phyloP scores from a whole-genome alignment of 37 sponge, comb jelly and placozoan genomes.

The Cliona cf. orientalis region DNA sequence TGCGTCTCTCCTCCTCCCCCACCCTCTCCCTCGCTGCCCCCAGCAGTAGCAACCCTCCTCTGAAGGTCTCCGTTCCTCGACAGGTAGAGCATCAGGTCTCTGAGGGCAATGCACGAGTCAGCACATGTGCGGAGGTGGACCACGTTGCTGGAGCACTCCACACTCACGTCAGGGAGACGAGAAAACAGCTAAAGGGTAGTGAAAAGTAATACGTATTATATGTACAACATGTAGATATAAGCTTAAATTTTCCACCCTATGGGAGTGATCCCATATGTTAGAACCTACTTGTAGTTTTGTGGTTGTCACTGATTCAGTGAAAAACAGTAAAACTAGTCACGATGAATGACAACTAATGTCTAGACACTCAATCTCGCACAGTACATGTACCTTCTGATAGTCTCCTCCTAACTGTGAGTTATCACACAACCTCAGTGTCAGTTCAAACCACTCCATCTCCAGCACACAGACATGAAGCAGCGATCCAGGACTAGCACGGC shows the following conservation, averaged over 20 bases:
- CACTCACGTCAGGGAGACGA: slow-evolving; percentile 44
- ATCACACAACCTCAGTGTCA: slow-evolving; percentile 64
- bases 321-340: no score
- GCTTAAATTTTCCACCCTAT: no score
- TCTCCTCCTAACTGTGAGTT: slow-evolving; percentile 33
- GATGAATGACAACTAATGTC: no score
- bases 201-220: not conserved
- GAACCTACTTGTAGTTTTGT: no score
- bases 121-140: slow-evolving; percentile 88
- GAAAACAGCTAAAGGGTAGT: slow-evolving; percentile 34
- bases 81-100: slow-evolving; percentile 84
- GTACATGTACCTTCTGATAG: slow-evolving; percentile 30
- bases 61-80: slow-evolving; percentile 70
- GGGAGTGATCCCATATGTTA: no score
- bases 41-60: not conserved
- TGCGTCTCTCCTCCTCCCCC: not conserved
- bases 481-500: not conserved
- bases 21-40: not conserved
- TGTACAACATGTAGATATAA: not conserved
- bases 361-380: no score
- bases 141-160: slow-evolving; percentile 77
- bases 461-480: slow-evolving; percentile 74
- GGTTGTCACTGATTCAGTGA: no score
- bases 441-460: slow-evolving; percentile 77
- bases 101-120: slow-evolving; percentile 85